phyloP scores from a whole-genome alignment of 2,888 invertebrate genomes.

The Agriopis marginaria region DNA sequence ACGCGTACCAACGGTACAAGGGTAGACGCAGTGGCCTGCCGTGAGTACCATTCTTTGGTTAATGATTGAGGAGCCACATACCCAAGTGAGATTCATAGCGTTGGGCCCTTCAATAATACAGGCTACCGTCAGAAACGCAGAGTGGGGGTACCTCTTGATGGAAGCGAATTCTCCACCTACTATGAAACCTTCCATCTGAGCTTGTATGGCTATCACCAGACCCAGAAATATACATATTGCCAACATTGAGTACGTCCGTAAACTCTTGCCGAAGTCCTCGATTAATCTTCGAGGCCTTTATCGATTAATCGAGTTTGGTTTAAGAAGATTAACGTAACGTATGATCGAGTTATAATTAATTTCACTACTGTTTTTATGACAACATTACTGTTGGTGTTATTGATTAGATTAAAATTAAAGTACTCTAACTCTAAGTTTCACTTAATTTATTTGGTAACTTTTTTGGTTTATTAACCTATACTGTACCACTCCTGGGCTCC shows the following conservation, averaged over 20 bases:
- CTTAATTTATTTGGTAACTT: no score
- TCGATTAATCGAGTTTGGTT: conserved; percentile 13
- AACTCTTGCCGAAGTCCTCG: neutral
- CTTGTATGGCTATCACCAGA: conserved; percentile 15
- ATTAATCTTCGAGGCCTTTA: neutral
- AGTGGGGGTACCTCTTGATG: conserved; percentile 39
- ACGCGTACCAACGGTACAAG: neutral
- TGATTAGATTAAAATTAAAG: no score
- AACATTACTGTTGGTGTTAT: neutral
- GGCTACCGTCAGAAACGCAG: conserved; percentile 35
- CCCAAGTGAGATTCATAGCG: conserved; percentile 34
- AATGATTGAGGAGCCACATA: conserved; percentile 46
- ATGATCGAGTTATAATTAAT: neutral
- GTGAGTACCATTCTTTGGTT: conserved; percentile 38
- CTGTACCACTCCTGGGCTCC: no score
- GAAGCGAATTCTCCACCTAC: conserved; percentile 37
- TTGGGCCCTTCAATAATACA: conserved; percentile 13
- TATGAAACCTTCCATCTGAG: conserved; percentile 38
- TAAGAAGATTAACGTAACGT: neutral
- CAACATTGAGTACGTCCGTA: conserved; percentile 12
- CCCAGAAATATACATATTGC: conserved; percentile 16
- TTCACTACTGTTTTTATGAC: conserved; percentile 2
- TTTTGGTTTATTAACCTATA: no score
- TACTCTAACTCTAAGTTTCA: no score
- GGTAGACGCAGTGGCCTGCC: conserved; percentile 11